These are phyloP conservation scores for Agrotis segetum DNA, from an alignment of 2,888 invertebrate species.

Conservation along the genomic window DNA sequence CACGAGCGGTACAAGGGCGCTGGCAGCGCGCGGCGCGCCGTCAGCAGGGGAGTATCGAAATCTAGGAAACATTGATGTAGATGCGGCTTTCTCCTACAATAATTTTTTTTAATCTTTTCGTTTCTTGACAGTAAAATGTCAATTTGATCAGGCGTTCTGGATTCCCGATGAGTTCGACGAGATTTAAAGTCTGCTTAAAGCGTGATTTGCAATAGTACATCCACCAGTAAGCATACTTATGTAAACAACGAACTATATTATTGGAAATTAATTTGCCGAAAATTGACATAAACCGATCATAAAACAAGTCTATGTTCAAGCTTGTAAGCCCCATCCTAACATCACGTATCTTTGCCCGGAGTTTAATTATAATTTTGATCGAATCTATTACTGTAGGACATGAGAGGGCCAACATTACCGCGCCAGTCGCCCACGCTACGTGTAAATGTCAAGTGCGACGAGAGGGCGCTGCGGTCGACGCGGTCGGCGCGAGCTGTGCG, in stretches of 20 bases:
- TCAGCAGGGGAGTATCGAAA: background rate
- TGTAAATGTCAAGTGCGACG: constrained; percentile 55
- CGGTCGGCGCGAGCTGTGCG: background rate
- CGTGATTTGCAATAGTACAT: too few species aligned
- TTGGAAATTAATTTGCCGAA: background rate
- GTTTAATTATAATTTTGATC: constrained; percentile 43
- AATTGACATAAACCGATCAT: background rate
- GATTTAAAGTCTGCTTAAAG: too few species aligned
- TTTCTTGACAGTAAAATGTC: background rate
- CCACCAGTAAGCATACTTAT: too few species aligned
- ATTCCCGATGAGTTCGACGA: background rate
- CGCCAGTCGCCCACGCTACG: constrained; percentile 22
- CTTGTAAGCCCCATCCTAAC: background rate
- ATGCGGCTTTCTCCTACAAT: background rate
- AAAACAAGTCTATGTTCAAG: background rate
- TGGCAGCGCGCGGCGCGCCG: too few species aligned
- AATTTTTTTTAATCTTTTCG: background rate
- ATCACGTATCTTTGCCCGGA: constrained; percentile 12
- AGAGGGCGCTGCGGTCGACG: constrained; percentile 32
- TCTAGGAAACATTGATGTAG: background rate
- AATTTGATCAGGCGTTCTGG: background rate
- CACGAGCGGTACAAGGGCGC: background rate
- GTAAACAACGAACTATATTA: too few species aligned
- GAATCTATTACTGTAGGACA: constrained; percentile 34
- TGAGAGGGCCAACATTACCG: constrained; percentile 27